Evolutionary conservation across 2,888 invertebrate species (phyloP), one percentile per base, ranked within the genome.

Genomic region (Diarsia brunnea): DNA sequence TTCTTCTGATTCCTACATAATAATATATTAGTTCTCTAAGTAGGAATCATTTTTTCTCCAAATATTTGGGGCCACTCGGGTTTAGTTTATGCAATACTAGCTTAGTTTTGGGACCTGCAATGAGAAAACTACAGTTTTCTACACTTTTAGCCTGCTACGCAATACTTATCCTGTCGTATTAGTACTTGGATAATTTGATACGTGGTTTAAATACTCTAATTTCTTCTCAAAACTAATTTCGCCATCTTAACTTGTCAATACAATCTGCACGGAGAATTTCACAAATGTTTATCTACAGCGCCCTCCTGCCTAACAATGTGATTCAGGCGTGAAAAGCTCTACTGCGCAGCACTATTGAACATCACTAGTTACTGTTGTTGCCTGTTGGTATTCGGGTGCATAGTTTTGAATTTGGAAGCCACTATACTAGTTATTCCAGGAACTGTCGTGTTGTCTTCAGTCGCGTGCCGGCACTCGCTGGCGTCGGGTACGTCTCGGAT

Each of bases 391-490:
- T 55, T 67, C 19, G 27, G 58, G 60, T 53, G 66, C 60, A 71
- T 77, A 77, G 60, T 73, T 75, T 78, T 60, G 53, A 75, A 85
- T 78, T 82, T 78, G 68, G 75, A 82, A 73, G 53, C 12, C 12
- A 60, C 24, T 64, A 27, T 53, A 58, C 55, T 70, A 69, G 68
- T 63, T 69, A 78, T 82, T 78, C 86, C 78, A 82, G 83, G 83
- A 85, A 85, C 55, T 71, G 70, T 73, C 65, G 69, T 64, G 69
- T 84, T 74, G 70, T 68, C 67, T 67, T 79, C 69, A 73, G 85
- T 80, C 75, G 85, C 82, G 75, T 78, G 78, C 70, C 75, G 73
- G 53, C 75, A 68, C 70, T 80, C 55, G 55, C 16, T 67, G 71
- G 69, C 76, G 49, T 67, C 74, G 86, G 77, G 70, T 75, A 58